Conservation (phyloP, 2,797 vertebrate genomes). For the Todus mexicanus region DNA sequence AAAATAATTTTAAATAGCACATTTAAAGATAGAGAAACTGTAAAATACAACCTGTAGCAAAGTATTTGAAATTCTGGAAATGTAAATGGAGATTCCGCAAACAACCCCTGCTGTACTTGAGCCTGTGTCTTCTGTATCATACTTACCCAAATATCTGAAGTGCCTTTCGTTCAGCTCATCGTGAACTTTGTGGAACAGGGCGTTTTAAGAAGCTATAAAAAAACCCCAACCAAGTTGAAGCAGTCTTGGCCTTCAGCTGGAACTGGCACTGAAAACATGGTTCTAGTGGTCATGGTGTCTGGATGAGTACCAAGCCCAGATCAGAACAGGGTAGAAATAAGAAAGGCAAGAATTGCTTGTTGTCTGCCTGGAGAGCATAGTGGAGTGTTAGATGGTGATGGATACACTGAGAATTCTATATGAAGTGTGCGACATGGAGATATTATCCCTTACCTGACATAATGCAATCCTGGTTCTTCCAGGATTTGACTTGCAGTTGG, state of each 20-base stretch:
- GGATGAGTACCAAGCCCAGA: neutral
- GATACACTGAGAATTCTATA: neutral
- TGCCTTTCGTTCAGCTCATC: conserved; percentile 2
- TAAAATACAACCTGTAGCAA: neutral
- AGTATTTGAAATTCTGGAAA: neutral
- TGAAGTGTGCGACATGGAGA: neutral
- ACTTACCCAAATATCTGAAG: neutral
- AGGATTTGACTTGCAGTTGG: neutral
- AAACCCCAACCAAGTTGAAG: neutral
- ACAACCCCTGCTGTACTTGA: neutral
- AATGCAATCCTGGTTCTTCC: no score
- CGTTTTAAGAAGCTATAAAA: neutral
- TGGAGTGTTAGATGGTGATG: neutral
- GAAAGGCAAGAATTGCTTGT: neutral
- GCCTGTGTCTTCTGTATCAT: neutral
- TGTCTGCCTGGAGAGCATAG: neutral
- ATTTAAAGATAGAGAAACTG: neutral
- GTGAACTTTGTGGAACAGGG: neutral
- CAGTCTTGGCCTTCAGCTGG: neutral
- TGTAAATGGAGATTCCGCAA: neutral
- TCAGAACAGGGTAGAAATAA: neutral
- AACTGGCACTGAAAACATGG: neutral
- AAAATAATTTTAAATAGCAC: neutral
- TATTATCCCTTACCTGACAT: neutral
- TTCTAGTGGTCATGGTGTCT: neutral